Base-by-base conservation (phyloP, 2,113 vertebrate genomes). In the Piprites chloris region DNA sequence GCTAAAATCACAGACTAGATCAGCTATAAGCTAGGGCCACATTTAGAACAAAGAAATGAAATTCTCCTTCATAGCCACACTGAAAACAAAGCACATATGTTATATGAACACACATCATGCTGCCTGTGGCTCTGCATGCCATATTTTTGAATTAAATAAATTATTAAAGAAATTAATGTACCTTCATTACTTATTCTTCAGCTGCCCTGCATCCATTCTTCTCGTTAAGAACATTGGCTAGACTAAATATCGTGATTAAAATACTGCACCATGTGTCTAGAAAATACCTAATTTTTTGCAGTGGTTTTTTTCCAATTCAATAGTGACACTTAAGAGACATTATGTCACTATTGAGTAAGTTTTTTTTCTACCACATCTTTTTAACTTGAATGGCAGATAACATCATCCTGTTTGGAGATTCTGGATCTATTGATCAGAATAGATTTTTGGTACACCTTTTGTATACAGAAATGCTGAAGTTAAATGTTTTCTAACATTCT, bases 111-210 rank as follows among this genome's bases (percentile, higher is more conserved):
- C 50, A 78, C 14, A 62, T 49, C 55, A 91, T 0, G 2, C 58
- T 88, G 47, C 62, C 75, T 89, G 65, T 85, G 65, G 59, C 82
- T 87, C 79, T 53, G 72, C 37, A 50, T 77, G 56, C 56, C 35
- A 12, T 58, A 77, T 67, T 94, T 91, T 65, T 79, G 46, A 95
- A 93, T 69, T 23, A 94, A 96, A 79, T 87, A 86, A 92, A 91
- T 90, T 58, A 82, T 90, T 91, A 62, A 92, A 95, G 49, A 91
- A 83, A 95, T 66, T 50, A 84, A 74, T 89, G 85, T 74, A 90
- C 35, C 39, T 63, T 80, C 84, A 77, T 96, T 95, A 95, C 79
- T 91, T 94, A 93, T 87, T 92, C 91, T 93, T 95, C 85, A 88
- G 55, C 58, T 85, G 63, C 75, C 90, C 59, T 50, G 74, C 85